A percentile compares a stretch with the other conserved stretches of the same genome.
Evolutionary conservation across 2,113 vertebrate species (phyloP).

Genomic region (Athene cunicularia): DNA sequence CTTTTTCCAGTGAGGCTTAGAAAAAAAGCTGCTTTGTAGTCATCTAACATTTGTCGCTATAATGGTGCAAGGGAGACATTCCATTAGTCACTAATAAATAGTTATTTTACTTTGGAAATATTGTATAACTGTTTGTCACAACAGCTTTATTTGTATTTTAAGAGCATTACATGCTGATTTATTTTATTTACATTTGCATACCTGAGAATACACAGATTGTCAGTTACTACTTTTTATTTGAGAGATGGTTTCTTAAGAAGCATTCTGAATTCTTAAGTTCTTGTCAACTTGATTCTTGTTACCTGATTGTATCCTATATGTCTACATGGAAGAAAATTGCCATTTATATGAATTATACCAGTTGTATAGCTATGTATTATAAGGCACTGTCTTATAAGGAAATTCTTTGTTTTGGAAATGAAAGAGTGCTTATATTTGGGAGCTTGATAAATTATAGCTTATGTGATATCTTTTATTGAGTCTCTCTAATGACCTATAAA

Average conservation of each 20-base stretch:
- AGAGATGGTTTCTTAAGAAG: neutral
- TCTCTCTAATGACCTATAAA: neutral
- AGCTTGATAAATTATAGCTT: neutral
- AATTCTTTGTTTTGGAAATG: neutral
- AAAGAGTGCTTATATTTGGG: neutral
- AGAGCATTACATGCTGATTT: neutral
- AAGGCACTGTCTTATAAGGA: neutral
- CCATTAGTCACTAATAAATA: conserved; percentile 16
- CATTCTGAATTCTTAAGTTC: neutral
- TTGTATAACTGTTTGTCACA: neutral
- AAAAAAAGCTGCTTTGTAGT: neutral
- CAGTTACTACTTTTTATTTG: neutral
- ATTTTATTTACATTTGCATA: neutral
- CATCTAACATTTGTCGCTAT: neutral
- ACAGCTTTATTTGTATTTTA: neutral
- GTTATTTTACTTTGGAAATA: neutral
- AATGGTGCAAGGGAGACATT: neutral
- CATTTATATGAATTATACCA: neutral
- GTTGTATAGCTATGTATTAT: neutral
- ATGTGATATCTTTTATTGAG: neutral
- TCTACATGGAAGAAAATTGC: neutral
- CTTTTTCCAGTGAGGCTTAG: neutral
- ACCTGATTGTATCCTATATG: neutral
- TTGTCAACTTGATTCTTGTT: neutral
- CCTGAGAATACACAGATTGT: neutral